Conservation (phyloP, 1,140 invertebrate species). For the Drosophila ananassae region DNA sequence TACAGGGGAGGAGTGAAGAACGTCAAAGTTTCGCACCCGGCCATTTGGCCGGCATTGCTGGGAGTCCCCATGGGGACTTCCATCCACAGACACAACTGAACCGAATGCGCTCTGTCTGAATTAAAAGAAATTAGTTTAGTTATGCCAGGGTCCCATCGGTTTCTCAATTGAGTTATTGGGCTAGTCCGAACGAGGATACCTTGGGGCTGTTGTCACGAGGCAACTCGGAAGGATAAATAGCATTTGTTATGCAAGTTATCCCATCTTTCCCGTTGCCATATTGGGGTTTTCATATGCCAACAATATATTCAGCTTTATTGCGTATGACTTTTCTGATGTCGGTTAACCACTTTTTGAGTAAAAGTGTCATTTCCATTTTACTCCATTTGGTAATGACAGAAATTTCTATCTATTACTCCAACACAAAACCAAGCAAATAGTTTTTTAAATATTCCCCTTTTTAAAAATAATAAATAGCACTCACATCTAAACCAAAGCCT, state of each 20-base stretch:
- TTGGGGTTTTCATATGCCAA: constrained; percentile 5
- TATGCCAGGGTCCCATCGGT: constrained; percentile 22
- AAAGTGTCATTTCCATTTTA: constrained; percentile 23
- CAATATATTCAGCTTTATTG: constrained; percentile 6
- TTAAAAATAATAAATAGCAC: no score
- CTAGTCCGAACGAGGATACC: constrained; percentile 9
- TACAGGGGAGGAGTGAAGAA: not conserved
- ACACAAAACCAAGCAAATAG: not conserved
- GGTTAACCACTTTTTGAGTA: constrained; percentile 26
- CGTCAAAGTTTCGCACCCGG: constrained; percentile 38
- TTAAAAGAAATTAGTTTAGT: constrained; percentile 63
- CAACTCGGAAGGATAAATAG: constrained; percentile 19
- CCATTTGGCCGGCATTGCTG: constrained; percentile 33
- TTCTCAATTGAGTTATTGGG: constrained; percentile 22
- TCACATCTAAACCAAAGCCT: no score
- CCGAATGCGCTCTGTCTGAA: constrained; percentile 18
- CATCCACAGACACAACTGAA: not conserved
- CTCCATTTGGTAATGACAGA: no score
- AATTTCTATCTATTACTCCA: not conserved
- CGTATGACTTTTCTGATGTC: constrained; percentile 22
- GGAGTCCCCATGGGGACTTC: not conserved
- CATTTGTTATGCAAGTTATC: constrained; percentile 41
- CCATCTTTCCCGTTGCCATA: not conserved
- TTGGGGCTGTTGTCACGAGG: constrained; percentile 3
- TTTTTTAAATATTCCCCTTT: no score